Base-by-base conservation (phyloP, 2,888 invertebrate species). In the Acanthosepion esculentum region DNA sequence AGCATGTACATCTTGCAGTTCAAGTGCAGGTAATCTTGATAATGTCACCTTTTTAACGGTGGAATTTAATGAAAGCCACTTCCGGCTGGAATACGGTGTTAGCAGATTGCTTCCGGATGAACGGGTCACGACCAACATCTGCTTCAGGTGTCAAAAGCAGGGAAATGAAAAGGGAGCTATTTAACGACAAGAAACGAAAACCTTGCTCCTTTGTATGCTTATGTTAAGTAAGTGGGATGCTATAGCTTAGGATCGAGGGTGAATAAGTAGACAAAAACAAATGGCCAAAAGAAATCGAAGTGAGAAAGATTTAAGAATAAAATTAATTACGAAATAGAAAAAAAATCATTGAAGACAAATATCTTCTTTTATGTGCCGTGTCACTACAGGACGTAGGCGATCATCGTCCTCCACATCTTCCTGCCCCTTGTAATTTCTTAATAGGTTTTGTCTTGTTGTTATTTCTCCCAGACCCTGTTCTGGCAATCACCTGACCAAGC, bases 21-120 rank as follows among this genome's bases (percentile, higher is more conserved):
- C 23, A 78, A n/a, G 78, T n/a, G 78, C 15, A 78, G 78, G 78
- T 78, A 33, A 78, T 78, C 10, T n/a, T n/a, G 33, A n/a, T n/a
- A 78, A 78, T 78, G 78, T n/a, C 78, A 78, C n/a, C 33, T n/a
- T 78, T 78, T 33, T 78, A 78, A 78, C 15, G 78, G 78, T 12
- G 15, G 92, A 12, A 29, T 92, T 92, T 92, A 92, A 92, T 92
- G 92, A 92, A 92, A 92, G 18, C n/a, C 92, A 48, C 92, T 92
- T 92, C 92, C 92, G 92, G 92, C 23, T 48, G 4, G 23, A 50
- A 92, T n/a, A 26, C 33, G 48, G 48, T 92, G n/a, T 78, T 78
- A 78, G 78, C 78, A 48, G 92, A 48, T 92, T 26, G 92, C 92
- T 92, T 92, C 48, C 92, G 92, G 92, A 48, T 48, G 92, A 92